A percentile compares a stretch with the other conserved stretches of the same genome.
These are phyloP conservation scores for Hyperopisus bebe DNA, from an alignment of 2,113 vertebrate genomes.

Conservation along the genomic window DNA sequence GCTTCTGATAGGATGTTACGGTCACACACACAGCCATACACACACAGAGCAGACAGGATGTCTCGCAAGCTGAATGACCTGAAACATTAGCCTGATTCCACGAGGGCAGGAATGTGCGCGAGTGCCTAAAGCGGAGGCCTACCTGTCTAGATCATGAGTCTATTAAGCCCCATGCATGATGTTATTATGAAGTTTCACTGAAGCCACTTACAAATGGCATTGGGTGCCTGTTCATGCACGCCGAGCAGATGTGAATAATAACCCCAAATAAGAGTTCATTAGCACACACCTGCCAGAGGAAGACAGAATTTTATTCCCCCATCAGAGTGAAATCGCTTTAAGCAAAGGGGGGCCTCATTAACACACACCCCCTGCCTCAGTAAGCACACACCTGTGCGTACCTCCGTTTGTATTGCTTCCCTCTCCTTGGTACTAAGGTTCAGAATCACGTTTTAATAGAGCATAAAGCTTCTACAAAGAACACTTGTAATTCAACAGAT, in stretches of 20 bases:
- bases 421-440: background rate
- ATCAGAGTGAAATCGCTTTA: background rate
- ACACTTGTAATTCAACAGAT: background rate
- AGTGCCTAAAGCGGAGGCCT: background rate
- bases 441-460: background rate
- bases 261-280: conserved; percentile 4
- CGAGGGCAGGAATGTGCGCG: background rate
- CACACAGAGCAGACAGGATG: background rate
- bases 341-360: background rate
- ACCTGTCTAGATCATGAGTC: conserved; percentile 8
- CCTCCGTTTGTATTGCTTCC: background rate
- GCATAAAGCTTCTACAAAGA: background rate
- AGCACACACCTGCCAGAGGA: conserved; percentile 6
- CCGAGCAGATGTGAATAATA: conserved; percentile 3
- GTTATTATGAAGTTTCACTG: background rate
- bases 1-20: background rate
- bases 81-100: conserved; percentile 10
- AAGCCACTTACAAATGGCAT: conserved; percentile 1
- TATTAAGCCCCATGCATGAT: background rate
- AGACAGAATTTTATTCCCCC: background rate
- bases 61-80: background rate
- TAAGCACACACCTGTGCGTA: background rate
- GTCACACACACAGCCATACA: background rate
- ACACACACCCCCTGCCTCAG: background rate
- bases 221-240: conserved; percentile 7